A percentile compares a stretch with the other conserved stretches of the same genome.
phyloP scores from a whole-genome alignment of 2,113 vertebrate species.

The Ranitomeya imitator region DNA sequence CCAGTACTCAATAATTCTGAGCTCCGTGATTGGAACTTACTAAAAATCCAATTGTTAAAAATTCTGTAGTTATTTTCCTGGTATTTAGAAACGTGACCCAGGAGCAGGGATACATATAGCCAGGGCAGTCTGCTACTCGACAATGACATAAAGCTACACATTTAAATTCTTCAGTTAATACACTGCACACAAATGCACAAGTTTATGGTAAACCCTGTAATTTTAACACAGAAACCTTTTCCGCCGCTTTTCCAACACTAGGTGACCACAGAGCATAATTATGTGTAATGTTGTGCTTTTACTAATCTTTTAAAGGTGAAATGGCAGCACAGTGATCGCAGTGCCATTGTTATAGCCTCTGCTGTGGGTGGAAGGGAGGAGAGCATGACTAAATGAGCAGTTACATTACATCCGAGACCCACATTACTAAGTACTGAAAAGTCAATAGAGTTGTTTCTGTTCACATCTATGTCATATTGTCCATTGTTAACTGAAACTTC shows the following conservation, averaged over 20 bases:
- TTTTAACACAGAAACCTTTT: background rate
- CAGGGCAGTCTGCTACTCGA: background rate
- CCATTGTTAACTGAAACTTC: too few relatives aligned
- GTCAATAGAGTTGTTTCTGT: background rate
- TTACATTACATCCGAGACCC: background rate
- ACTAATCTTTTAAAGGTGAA: background rate
- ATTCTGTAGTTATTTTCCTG: background rate
- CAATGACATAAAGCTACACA: background rate
- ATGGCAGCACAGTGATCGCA: background rate
- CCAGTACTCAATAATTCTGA: background rate
- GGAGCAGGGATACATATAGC: background rate
- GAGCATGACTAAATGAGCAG: background rate
- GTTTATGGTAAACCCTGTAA: slow-evolving; percentile 15
- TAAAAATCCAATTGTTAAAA: background rate
- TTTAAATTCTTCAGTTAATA: background rate
- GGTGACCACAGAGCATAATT: slow-evolving; percentile 29
- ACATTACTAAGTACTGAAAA: background rate
- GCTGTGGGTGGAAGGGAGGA: slow-evolving; percentile 3
- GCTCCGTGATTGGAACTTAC: background rate
- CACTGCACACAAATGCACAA: background rate
- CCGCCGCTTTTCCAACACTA: background rate
- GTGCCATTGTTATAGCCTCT: background rate
- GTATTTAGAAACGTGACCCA: background rate
- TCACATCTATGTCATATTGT: too few relatives aligned
- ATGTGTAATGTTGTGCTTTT: background rate